Base-by-base conservation (phyloP, 2,113 vertebrate genomes). In the Ciconia maguari region DNA sequence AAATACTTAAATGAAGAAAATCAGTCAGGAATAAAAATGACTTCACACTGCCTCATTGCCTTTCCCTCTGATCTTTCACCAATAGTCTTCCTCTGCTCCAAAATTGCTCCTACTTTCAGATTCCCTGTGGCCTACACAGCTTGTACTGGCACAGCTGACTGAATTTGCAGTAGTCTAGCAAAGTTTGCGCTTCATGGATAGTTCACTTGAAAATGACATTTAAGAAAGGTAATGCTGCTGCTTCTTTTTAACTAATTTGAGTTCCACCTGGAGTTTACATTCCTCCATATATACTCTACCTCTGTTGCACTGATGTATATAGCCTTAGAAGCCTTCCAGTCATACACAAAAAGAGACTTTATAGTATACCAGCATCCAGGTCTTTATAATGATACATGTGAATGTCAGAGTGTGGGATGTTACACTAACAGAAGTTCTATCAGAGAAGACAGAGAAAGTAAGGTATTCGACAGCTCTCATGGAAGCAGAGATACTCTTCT, bases 11-110 rank as follows among this genome's bases (percentile, higher is more conserved):
- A 82, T 52, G 20, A 93, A 87, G 68, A 65, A 79, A 91, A 91
- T 41, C 51, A 92, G 75, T 65, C 79, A 91, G 81, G 57, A 96
- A 79, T 82, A 94, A 94, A 92, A 91, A 75, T 82, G 93, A 94
- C 75, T 91, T 87, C 32, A 55, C 30, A 2, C 36, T 89, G 87
- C 80, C 61, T 94, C 87, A 26, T 32, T 94, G 62, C 65, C 41
- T 91, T 92, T 76, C 52, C 61, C 83, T 81, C 74, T 94, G 74
- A 79, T 91, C 83, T 87, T 93, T 84, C 77, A 87, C 20, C 61
- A 90, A 32, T 15, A 87, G 13, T 44, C 52, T 34, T 82, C 64
- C 77, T 57, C 42, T 93, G 87, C 70, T 93, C 57, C 81, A 64
- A 9, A 44, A 48, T 44, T 16, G 38, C 65, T 94, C 77, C 72